Evolutionary conservation across 2,888 invertebrate species (phyloP).

Genomic region (Ennomos fuscantarius): DNA sequence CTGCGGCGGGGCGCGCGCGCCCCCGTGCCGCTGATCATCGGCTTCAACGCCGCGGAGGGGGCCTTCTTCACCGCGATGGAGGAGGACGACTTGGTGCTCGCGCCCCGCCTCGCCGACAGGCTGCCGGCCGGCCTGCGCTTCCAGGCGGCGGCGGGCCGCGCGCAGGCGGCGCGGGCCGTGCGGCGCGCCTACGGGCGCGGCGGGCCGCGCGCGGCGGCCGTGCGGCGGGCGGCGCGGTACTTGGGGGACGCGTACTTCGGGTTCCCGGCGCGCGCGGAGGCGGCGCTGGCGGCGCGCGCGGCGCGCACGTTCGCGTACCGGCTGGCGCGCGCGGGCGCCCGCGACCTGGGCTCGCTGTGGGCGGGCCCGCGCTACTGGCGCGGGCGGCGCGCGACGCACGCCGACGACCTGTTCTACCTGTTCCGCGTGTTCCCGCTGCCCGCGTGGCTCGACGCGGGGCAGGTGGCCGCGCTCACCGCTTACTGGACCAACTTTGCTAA

Average conservation of each 20-base stretch:
- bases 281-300: background rate
- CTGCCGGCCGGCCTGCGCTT: background rate
- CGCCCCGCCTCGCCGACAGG: background rate
- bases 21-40: background rate
- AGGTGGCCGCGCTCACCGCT: no score
- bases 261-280: background rate
- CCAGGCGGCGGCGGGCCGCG: background rate
- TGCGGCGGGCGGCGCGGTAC: background rate
- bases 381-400: no score
- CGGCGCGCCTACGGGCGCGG: background rate
- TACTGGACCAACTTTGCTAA: no score
- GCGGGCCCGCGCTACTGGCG: no score
- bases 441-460: no score
- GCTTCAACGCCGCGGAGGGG: background rate
- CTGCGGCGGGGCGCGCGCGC: background rate
- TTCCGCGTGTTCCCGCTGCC: no score
- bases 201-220: background rate
- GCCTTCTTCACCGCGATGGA: background rate
- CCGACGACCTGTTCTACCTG: no score
- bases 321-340: background rate
- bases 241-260: background rate
- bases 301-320: constrained; percentile 6
- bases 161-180: background rate
- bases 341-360: no score
- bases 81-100: background rate